These are phyloP conservation scores for Enteromius thamalakanensis DNA, from an alignment of 2,797 vertebrate species.

Conservation along the genomic window DNA sequence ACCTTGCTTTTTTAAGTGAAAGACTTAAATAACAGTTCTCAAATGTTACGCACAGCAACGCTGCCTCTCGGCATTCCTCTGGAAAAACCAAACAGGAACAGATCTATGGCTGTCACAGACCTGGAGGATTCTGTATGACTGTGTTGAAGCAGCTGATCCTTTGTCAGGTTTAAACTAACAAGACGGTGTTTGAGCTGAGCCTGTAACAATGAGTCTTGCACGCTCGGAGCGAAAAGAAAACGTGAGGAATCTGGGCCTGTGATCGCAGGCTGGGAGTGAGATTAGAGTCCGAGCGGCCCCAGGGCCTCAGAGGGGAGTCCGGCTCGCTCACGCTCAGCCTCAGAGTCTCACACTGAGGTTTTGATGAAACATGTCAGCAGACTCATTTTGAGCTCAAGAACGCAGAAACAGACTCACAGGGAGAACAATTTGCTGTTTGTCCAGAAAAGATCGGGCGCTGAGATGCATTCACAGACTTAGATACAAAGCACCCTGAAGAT, in stretches of 20 bases:
- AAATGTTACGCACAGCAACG: constrained; percentile 8
- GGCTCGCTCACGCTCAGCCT: background rate
- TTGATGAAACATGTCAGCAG: background rate
- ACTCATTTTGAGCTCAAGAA: background rate
- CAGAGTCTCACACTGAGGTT: constrained; percentile 29
- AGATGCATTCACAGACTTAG: constrained; percentile 21
- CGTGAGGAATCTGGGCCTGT: constrained; percentile 56
- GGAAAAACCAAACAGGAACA: constrained; percentile 40
- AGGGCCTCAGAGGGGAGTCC: constrained; percentile 22
- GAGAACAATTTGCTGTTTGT: constrained; percentile 11
- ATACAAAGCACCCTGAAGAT: constrained; percentile 18
- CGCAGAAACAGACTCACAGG: background rate
- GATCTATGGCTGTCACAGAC: constrained; percentile 29
- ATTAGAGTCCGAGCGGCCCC: constrained; percentile 37
- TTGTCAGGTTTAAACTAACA: constrained; percentile 60
- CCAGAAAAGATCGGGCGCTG: background rate
- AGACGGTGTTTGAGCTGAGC: constrained; percentile 52
- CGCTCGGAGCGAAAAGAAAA: constrained; percentile 43
- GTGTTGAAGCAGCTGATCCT: constrained; percentile 62
- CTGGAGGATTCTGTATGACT: constrained; percentile 47
- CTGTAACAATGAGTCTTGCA: constrained; percentile 54
- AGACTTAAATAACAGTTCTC: background rate
- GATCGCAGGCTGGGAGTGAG: constrained; percentile 53
- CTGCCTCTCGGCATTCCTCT: constrained; percentile 24
- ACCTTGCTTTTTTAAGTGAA: too few species aligned